Evolutionary conservation across 2,113 vertebrate genomes (phyloP), one percentile per base, ranked within the genome.

Genomic region (Nerophis ophidion): DNA sequence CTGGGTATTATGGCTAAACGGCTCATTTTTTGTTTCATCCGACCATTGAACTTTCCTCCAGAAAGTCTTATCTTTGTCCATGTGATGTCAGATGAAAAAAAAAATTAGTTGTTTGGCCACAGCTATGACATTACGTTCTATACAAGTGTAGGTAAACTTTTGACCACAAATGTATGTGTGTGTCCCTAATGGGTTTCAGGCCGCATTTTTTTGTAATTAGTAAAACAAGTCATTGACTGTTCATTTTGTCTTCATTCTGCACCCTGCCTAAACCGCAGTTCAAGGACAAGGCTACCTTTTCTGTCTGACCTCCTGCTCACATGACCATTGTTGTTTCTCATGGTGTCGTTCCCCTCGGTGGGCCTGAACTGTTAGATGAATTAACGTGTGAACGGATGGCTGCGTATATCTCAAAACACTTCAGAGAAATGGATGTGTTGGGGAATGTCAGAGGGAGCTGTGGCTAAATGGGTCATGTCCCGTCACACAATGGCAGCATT

Each of bases 281-380:
- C 70, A 82, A 86, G 76, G 70, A 80, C 66, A 52, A 93, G 92
- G 70, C 89, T 89, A 92, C 35, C 78, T 93, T 93, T 77, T 72
- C 63, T 62, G 63, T 53, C 66, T 74, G 63, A 71, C 62, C 8
- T 58, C 70, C 56, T 57, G 68, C 91, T 94, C 75, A 94, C 92
- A 90, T 95, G 92, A 68, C 89, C 86, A 92, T 91, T 88, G 89
- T 92, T 93, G 83, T 94, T 93, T 91, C 90, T 92, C 91, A 94
- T 93, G 77, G 89, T 82, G 0, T 89, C 90, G 86, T 90, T 91
- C 87, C 90, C 91, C 48, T 66, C 45, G 88, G 88, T 87, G 78
- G 93, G 67, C 91, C 89, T 82, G 87, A 88, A 69, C 92, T 90
- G 91, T 89, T 88, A 91, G 92, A 90, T 74, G 62, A 69, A 62